These are phyloP conservation scores for Acanthornis magna DNA, from an alignment of 2,797 vertebrate species.

Conservation along the genomic window DNA sequence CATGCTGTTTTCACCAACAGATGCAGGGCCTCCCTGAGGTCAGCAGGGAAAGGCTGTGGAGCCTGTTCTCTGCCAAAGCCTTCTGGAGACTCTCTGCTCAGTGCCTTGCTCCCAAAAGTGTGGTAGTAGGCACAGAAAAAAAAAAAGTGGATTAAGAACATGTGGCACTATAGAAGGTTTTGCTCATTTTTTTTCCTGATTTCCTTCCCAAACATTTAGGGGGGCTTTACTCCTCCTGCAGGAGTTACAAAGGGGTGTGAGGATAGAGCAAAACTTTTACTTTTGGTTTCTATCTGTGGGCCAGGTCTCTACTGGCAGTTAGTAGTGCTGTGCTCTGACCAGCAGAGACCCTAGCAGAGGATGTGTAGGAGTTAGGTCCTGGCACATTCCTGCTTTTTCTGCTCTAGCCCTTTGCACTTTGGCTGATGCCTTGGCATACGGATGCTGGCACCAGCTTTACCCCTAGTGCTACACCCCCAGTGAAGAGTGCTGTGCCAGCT, in stretches of 20 bases:
- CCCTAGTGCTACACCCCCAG: fast-evolving
- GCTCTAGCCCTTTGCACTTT: neutral
- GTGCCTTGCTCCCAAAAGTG: neutral
- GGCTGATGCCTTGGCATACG: fast-evolving
- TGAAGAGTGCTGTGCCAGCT: neutral
- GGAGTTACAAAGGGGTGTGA: neutral
- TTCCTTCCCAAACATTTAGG: neutral
- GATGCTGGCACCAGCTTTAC: fast-evolving
- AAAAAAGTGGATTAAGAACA: fast-evolving
- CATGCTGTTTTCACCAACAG: neutral
- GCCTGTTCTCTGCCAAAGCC: neutral
- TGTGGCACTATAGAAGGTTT: neutral
- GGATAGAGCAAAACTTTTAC: neutral
- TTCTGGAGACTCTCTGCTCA: fast-evolving
- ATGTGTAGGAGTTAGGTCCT: neutral
- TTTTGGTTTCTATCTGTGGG: fast-evolving
- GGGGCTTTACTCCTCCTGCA: neutral
- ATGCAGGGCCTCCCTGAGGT: fast-evolving
- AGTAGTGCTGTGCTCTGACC: neutral
- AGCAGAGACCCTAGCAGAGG: neutral
- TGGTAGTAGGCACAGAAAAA: neutral
- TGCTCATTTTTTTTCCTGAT: fast-evolving
- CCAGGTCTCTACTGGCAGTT: neutral
- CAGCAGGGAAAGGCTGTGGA: neutral
- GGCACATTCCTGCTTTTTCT: neutral